A percentile compares a stretch with the other conserved stretches of the same genome.
These are phyloP conservation scores for Cavia aperea DNA, from an alignment of 2,113 vertebrate species.

Conservation along the genomic window DNA sequence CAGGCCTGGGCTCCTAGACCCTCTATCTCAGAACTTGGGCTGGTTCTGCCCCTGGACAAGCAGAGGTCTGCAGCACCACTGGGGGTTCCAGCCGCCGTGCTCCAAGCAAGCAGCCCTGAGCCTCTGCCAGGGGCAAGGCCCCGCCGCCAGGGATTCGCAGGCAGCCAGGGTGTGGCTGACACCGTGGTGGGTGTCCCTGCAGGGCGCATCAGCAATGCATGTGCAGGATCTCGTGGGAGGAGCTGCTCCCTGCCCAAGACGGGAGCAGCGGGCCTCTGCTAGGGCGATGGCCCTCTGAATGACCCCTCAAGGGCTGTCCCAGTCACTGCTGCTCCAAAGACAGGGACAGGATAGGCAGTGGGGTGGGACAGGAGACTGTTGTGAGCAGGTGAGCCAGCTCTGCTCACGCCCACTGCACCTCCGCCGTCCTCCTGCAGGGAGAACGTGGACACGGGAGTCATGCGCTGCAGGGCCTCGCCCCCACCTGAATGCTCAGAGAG, in stretches of 20 bases:
- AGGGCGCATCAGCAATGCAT: accelerated
- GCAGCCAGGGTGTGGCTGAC: neutral
- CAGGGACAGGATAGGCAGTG: neutral
- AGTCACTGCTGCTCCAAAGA: neutral
- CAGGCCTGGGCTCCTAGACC: accelerated
- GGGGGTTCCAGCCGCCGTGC: neutral
- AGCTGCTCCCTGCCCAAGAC: neutral
- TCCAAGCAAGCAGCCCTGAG: neutral
- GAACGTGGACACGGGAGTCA: accelerated
- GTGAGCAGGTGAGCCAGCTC: too few relatives aligned
- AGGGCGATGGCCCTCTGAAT: neutral
- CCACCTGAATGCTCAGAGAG: neutral
- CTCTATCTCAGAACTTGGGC: neutral
- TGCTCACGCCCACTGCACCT: neutral
- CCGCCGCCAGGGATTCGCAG: neutral
- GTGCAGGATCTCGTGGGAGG: neutral
- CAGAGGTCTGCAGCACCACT: neutral
- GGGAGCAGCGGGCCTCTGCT: neutral
- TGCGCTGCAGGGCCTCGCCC: neutral
- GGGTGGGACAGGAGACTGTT: neutral
- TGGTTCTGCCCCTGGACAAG: neutral
- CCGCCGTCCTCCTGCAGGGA: neutral
- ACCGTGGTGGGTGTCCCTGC: accelerated
- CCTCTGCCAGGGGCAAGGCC: neutral
- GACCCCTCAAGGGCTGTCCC: neutral